Conservation (phyloP, 2,797 vertebrate species). For the Todus mexicanus region DNA sequence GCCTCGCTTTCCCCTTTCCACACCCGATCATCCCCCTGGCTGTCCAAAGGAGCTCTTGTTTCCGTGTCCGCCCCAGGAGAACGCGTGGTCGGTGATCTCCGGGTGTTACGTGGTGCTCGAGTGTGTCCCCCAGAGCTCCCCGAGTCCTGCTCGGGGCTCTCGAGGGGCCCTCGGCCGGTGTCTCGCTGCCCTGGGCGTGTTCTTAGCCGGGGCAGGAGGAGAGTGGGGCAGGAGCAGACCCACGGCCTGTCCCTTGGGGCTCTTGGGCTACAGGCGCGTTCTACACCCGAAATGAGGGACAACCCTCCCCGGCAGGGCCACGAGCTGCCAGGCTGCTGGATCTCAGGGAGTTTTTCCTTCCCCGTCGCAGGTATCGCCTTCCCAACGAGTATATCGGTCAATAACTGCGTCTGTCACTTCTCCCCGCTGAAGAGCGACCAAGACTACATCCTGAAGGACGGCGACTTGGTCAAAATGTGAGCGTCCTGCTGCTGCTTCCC, state of each 20-base stretch:
- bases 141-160: neutral
- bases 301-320: too few species aligned
- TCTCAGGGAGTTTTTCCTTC: neutral
- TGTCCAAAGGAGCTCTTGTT: neutral
- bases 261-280: neutral
- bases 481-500: neutral
- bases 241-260: rapidly evolving
- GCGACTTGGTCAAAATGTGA: constrained; percentile 95
- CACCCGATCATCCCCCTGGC: neutral
- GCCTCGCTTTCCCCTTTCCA: neutral
- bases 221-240: neutral
- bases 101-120: rapidly evolving
- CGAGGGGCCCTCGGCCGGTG: neutral
- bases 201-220: neutral
- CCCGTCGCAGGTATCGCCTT: constrained; percentile 88
- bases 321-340: rapidly evolving
- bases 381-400: constrained; percentile 95
- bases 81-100: rapidly evolving
- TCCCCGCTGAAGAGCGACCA: constrained; percentile 96
- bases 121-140: neutral
- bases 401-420: constrained; percentile 97
- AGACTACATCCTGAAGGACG: constrained; percentile 90
- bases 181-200: rapidly evolving
- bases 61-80: neutral
- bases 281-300: too few species aligned